Percentiles rank a stretch among this genome's conserved stretches.
Conservation (phyloP, 2,797 vertebrate species). For the Odontamblyopus rebecca region DNA sequence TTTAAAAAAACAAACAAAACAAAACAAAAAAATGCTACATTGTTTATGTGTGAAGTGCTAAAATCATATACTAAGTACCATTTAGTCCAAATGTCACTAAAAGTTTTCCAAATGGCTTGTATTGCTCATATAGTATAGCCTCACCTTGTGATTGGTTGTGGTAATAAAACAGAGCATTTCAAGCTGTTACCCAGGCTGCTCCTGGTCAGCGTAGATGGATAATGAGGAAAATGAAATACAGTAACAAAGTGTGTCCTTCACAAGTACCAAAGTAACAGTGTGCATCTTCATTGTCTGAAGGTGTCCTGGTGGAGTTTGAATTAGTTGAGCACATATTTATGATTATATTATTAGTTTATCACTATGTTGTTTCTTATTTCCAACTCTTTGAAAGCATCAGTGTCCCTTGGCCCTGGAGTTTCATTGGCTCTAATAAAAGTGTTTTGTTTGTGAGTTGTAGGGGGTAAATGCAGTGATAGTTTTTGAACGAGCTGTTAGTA, state of each 20-base stretch:
- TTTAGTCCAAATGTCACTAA: conserved; percentile 8
- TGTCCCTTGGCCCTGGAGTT: conserved; percentile 40
- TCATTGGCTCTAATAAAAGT: conserved; percentile 52
- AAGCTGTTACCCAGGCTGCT: conserved; percentile 42
- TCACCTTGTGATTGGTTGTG: conserved; percentile 23
- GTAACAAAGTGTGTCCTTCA: conserved; percentile 38
- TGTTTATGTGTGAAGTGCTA: neutral
- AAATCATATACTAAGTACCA: neutral
- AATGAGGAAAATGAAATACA: conserved; percentile 32
- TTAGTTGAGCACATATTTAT: conserved; percentile 26
- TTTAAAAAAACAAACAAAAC: too few species aligned
- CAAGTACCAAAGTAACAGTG: conserved; percentile 15
- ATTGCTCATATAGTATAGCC: conserved; percentile 15
- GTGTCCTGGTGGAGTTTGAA: conserved; percentile 31
- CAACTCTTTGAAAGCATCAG: neutral
- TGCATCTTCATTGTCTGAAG: conserved; percentile 4
- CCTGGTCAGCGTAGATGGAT: conserved; percentile 43
- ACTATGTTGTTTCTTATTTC: conserved; percentile 19
- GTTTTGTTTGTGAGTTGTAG: conserved; percentile 59
- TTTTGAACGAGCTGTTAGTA: conserved; percentile 62
- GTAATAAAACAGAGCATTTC: conserved; percentile 32
- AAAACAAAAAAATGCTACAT: neutral
- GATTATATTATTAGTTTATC: conserved; percentile 6
- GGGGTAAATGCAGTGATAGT: conserved; percentile 51
- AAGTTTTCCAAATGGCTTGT: conserved; percentile 16